Evolutionary conservation across 64 coral and sea anemone genomes (phyloP).

Genomic region (Cladopsammia gracilis): DNA sequence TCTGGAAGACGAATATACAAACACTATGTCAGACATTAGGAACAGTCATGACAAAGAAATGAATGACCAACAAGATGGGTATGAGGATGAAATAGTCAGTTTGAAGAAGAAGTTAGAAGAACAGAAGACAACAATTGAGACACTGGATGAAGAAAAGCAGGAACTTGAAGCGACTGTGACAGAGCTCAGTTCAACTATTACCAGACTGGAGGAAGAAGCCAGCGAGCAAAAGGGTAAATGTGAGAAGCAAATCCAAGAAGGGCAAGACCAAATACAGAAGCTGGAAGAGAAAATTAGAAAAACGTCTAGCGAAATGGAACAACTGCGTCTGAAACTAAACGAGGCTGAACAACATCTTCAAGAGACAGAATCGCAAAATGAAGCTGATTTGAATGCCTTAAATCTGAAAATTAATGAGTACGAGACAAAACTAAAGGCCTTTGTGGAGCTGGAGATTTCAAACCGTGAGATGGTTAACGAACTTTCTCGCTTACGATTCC

Average conservation of each 20-base stretch:
- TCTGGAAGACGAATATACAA: constrained; percentile 15
- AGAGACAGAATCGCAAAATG: not conserved
- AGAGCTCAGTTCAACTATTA: constrained; percentile 25
- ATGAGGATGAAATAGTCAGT: constrained; percentile 10
- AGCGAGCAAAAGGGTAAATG: constrained; percentile 1
- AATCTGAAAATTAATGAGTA: constrained; percentile 39
- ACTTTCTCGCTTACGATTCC: not conserved
- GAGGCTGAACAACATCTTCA: not conserved
- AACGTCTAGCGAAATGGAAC: not conserved
- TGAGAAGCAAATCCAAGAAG: constrained; percentile 3
- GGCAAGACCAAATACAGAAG: constrained; percentile 7
- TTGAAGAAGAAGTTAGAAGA: constrained; percentile 9
- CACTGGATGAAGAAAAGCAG: constrained; percentile 26
- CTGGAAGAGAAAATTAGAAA: constrained; percentile 34
- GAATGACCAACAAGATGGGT: constrained; percentile 1
- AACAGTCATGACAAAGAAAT: constrained; percentile 14
- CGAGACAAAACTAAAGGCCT: constrained; percentile 14
- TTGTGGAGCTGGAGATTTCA: not conserved
- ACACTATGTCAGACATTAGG: not conserved
- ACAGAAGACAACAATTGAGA: not conserved
- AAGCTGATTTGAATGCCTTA: not conserved
- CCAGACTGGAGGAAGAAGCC: constrained; percentile 32
- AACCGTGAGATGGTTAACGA: constrained; percentile 21
- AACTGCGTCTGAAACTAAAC: constrained; percentile 18
- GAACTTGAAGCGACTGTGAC: not conserved